phyloP scores from a whole-genome alignment of 2,797 vertebrate genomes.

The Pantherophis alleghaniensis region DNA sequence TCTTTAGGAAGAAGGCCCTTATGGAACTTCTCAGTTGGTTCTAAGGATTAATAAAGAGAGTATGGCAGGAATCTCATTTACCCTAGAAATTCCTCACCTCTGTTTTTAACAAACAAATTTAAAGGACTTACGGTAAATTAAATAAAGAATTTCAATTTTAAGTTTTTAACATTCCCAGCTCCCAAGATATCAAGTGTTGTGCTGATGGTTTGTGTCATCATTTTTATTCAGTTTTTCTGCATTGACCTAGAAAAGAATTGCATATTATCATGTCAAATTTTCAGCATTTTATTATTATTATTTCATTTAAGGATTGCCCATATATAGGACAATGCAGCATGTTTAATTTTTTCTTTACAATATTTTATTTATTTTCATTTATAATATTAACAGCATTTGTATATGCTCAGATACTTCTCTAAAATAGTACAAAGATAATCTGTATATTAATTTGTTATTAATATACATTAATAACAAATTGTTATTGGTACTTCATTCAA shows the following conservation, averaged over 20 bases:
- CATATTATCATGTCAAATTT: not conserved
- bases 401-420: not conserved
- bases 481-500: not conserved
- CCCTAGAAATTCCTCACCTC: not conserved
- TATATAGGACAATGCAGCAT: not conserved
- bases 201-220: not conserved
- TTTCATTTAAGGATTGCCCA: not conserved
- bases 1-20: not conserved
- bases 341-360: not conserved
- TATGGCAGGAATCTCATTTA: not conserved
- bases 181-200: not conserved
- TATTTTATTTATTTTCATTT: not conserved
- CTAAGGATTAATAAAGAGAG: not conserved
- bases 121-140: not conserved
- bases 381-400: not conserved
- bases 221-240: not conserved
- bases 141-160: not conserved
- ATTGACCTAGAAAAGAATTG: not conserved
- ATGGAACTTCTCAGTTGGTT: not conserved
- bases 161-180: not conserved
- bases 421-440: not conserved
- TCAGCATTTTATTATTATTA: not conserved
- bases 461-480: too few species aligned
- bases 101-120: not conserved
- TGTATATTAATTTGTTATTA: not conserved